Evolutionary conservation across 2,113 vertebrate genomes (phyloP).

Genomic region (Rhodinocichla rosea): DNA sequence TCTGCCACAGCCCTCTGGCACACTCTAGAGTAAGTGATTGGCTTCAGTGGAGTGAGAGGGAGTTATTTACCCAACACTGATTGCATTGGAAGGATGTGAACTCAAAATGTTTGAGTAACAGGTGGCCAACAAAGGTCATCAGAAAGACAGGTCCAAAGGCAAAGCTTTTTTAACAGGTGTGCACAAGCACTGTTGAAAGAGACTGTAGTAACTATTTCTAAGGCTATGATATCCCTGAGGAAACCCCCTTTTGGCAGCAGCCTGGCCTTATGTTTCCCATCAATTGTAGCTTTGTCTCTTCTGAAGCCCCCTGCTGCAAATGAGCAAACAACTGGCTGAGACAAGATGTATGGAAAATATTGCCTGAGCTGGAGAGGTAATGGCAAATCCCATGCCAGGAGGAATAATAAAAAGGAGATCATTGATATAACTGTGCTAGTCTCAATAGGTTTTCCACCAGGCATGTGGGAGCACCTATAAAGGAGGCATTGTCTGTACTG

Average conservation of each 20-base stretch:
- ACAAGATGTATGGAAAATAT: constrained; percentile 30
- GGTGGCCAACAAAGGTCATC: not conserved
- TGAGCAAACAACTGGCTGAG: constrained; percentile 41
- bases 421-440: not conserved
- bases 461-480: not conserved
- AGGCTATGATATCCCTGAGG: not conserved
- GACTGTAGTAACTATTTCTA: not conserved
- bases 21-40: not conserved
- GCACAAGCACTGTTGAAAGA: not conserved
- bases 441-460: not conserved
- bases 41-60: not conserved
- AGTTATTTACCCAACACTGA: not conserved
- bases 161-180: constrained; percentile 9
- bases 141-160: not conserved
- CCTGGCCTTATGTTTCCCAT: constrained; percentile 16
- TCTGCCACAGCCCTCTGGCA: not conserved
- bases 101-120: not conserved
- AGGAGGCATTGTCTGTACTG: constrained; percentile 17
- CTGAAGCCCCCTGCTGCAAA: constrained; percentile 14
- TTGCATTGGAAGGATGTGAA: not conserved
- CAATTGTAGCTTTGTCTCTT: constrained; percentile 49
- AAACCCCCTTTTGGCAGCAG: constrained; percentile 9
- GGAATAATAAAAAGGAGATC: constrained; percentile 48
- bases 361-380: constrained; percentile 10
- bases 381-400: constrained; percentile 38